phyloP scores from a whole-genome alignment of 2,797 vertebrate species.

The Florisuga fusca region DNA sequence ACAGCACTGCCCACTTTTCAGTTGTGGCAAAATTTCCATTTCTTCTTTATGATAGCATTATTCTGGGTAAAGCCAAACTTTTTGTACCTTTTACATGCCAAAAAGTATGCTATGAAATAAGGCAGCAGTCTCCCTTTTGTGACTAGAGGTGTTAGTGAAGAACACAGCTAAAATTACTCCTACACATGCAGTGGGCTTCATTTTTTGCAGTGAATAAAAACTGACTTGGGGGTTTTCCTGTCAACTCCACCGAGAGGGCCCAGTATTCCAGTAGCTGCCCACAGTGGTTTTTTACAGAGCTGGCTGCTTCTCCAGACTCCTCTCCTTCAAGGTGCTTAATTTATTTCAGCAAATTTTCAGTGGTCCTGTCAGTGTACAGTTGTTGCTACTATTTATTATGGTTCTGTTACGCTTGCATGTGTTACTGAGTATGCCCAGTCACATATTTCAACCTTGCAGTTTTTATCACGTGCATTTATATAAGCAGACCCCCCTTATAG shows the following conservation, averaged over 20 bases:
- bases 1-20: not conserved
- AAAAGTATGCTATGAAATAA: not conserved
- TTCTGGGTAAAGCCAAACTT: not conserved
- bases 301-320: not conserved
- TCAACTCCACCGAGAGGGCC: not conserved
- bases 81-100: not conserved
- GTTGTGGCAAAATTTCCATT: not conserved
- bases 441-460: not conserved
- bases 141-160: not conserved
- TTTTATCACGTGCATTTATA: not conserved
- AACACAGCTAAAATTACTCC: not conserved
- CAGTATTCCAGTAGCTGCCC: not conserved
- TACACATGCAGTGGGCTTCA: not conserved
- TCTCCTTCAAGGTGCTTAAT: conserved; percentile 30
- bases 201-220: not conserved
- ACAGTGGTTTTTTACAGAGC: not conserved
- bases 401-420: conserved; percentile 7
- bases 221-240: not conserved
- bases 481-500: not conserved
- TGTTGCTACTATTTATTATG: conserved; percentile 35
- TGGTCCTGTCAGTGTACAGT: not conserved
- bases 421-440: not conserved
- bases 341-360: conserved; percentile 21
- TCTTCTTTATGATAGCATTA: not conserved
- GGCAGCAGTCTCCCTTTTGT: not conserved